These are phyloP conservation scores for Eilema sororculum DNA, from an alignment of 2,888 invertebrate species.

Conservation along the genomic window DNA sequence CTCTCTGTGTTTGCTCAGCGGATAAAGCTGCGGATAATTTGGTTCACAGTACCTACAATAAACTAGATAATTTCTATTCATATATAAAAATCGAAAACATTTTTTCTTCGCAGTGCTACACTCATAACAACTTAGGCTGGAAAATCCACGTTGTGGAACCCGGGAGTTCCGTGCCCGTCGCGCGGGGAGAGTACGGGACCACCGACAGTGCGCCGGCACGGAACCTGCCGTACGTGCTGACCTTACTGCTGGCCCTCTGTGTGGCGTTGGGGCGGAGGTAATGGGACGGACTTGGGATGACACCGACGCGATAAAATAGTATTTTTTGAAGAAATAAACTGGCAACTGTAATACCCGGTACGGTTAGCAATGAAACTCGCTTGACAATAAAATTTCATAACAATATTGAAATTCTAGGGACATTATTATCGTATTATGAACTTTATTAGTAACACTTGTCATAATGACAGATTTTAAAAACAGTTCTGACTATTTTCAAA, in stretches of 20 bases:
- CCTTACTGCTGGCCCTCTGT: not conserved
- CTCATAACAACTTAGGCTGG: conserved; percentile 97
- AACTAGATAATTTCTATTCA: too few species aligned
- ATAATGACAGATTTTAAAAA: not conserved
- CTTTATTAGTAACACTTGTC: too few species aligned
- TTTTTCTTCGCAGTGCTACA: conserved; percentile 91
- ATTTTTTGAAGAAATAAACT: conserved; percentile 1
- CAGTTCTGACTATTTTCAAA: not conserved
- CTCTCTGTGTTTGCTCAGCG: too few species aligned
- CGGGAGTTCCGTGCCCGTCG: conserved; percentile 80
- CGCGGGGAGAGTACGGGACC: conserved; percentile 61
- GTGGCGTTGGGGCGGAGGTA: conserved; percentile 54
- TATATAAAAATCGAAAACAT: not conserved
- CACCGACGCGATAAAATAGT: conserved; percentile 9
- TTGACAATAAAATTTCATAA: not conserved
- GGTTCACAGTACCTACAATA: too few species aligned
- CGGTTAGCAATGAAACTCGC: conserved; percentile 6
- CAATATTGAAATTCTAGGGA: not conserved
- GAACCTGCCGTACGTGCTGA: conserved; percentile 19
- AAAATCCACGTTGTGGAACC: conserved; percentile 95
- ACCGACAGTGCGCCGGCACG: conserved; percentile 49
- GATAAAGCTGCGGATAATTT: not conserved
- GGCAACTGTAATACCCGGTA: conserved; percentile 15
- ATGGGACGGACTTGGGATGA: conserved; percentile 22
- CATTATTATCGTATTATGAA: too few species aligned